A percentile compares a stretch with the other conserved stretches of the same genome.
Conservation (phyloP, 2,888 invertebrate species). For the Cosmia trapezina region DNA sequence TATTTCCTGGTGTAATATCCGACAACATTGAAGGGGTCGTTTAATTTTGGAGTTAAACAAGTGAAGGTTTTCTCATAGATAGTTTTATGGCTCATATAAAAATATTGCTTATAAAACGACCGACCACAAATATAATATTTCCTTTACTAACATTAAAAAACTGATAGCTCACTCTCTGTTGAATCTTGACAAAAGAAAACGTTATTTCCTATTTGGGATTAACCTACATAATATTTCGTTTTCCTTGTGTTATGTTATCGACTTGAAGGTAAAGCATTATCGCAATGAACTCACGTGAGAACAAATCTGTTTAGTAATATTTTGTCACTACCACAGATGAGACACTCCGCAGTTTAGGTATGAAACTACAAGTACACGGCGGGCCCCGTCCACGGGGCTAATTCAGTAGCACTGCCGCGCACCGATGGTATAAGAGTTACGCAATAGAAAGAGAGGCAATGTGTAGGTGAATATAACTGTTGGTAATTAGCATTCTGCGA, state of each 20-base stretch:
- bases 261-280: conserved; percentile 5
- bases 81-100: conserved; percentile 49
- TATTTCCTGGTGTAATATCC: conserved; percentile 48
- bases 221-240: conserved; percentile 18
- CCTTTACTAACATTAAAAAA: conserved; percentile 26
- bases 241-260: conserved; percentile 15
- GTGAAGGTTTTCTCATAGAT: conserved; percentile 27
- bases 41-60: conserved; percentile 51
- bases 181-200: conserved; percentile 45
- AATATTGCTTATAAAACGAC: conserved; percentile 29
- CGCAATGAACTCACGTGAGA: conserved; percentile 2
- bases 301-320: not conserved
- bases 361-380: no score
- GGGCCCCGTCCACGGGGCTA: no score
- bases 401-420: no score
- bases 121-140: conserved; percentile 21
- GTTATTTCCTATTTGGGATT: conserved; percentile 36
- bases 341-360: no score
- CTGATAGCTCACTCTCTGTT: conserved; percentile 26
- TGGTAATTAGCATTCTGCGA: no score
- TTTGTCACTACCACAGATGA: not conserved
- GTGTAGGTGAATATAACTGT: no score
- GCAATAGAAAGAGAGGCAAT: no score
- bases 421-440: no score
- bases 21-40: conserved; percentile 40